Base-by-base conservation (phyloP, 2,888 invertebrate genomes). In the Catocala sponsa region DNA sequence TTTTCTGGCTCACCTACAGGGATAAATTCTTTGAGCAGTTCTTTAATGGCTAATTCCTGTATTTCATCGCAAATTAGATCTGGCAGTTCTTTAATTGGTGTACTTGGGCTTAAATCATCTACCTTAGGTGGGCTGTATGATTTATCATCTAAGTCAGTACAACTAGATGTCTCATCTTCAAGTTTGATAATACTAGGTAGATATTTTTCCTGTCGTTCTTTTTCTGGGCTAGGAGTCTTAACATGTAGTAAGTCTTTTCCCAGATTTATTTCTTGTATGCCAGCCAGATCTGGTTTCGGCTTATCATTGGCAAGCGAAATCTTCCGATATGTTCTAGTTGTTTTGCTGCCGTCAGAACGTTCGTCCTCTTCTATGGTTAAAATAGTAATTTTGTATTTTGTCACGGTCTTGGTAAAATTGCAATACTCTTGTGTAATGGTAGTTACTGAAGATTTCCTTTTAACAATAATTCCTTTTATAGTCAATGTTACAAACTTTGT, bases 261-360 rank as follows among this genome's bases (percentile, higher is more conserved):
- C 80, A 79, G 77, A 82, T 84, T 79, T 76, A 84, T 84, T 83
- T 85, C 85, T 83, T 75, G 83, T 64, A 73, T 64, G 84, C 86
- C 88, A 85, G 84, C 84, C 85, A 38, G 7, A 6, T 10, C 32
- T 6, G 42, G 32, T 10, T 68, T 52, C 5, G 78, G 78, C 56
- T 55, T 77, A 56, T 74, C 63, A 48, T 75, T 63, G 4, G 65
- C 58, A 0, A 76, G 59, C 6, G 65, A 66, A 0, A 78, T 70
- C 44, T 68, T 71, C 59, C 76, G 70, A 12, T 57, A 67, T 6
- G 67, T 64, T 49, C 69, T 68, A 55, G 57, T 68, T 41, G 48
- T 32, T 64, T 60, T 70, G 9, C 32, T 46, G 15, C 70, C 66
- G 57, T 75, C 66, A 7, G 73, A 61, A n/a, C 56, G 32, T 9